A percentile compares a stretch with the other conserved stretches of the same genome.
Evolutionary conservation across 2,113 vertebrate species (phyloP).

Genomic region (Nipponia nippon): DNA sequence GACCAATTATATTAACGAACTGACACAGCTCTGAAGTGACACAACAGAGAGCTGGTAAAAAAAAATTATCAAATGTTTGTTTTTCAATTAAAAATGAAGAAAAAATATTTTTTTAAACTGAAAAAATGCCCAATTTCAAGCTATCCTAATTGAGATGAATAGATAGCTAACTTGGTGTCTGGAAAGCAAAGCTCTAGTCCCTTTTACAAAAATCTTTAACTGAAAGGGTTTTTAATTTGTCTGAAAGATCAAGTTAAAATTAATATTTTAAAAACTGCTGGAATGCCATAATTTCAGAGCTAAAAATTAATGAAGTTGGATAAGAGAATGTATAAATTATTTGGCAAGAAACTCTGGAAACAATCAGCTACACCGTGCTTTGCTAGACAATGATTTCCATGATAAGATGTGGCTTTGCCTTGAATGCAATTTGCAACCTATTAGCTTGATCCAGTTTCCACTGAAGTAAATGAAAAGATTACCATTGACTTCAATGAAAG

Average conservation of each 20-base stretch:
- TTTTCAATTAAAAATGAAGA: background rate
- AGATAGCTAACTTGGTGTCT: no score
- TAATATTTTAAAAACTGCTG: background rate
- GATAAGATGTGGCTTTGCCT: background rate
- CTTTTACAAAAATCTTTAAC: background rate
- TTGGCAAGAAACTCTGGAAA: background rate
- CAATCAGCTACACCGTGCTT: background rate
- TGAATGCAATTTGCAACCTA: background rate
- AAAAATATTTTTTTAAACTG: background rate
- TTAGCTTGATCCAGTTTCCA: conserved; percentile 27
- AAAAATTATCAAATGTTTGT: background rate
- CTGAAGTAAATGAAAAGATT: conserved; percentile 9
- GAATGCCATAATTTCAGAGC: background rate
- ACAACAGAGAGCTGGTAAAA: background rate
- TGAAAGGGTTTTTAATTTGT: background rate
- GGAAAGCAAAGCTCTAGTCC: background rate
- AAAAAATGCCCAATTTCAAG: background rate
- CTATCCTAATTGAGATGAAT: background rate
- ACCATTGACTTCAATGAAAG: background rate
- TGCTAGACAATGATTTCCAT: background rate
- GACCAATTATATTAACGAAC: background rate
- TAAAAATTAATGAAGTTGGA: background rate
- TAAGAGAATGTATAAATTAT: background rate
- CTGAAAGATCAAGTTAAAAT: background rate
- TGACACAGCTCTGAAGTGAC: background rate